These are phyloP conservation scores for Drosophila ustulata DNA, from an alignment of 2,888 invertebrate species.

Conservation along the genomic window DNA sequence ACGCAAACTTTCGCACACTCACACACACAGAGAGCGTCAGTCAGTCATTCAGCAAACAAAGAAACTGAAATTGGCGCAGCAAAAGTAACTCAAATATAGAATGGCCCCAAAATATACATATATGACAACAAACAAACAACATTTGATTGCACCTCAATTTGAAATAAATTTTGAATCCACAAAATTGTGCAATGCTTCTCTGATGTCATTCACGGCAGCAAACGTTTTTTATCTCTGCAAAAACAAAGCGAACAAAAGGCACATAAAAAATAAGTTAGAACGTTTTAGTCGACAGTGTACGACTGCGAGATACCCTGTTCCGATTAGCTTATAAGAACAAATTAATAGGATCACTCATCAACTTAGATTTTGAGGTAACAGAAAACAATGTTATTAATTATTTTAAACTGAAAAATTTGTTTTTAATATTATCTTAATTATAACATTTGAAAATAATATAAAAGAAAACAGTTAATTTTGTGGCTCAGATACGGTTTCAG, in stretches of 20 bases:
- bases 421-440: no score
- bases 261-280: slow-evolving; percentile 12
- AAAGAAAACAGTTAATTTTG: no score
- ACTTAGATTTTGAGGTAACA: no score
- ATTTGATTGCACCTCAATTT: slow-evolving; percentile 57
- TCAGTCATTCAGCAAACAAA: slow-evolving; percentile 37
- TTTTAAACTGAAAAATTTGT: no score
- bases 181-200: slow-evolving; percentile 49
- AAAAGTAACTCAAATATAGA: slow-evolving; percentile 37
- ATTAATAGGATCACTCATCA: no score
- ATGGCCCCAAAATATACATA: slow-evolving; percentile 5
- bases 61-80: slow-evolving; percentile 39
- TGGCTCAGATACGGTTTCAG: no score
- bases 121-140: slow-evolving; percentile 20
- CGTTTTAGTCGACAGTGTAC: no score
- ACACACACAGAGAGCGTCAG: background rate
- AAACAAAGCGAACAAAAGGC: background rate
- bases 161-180: slow-evolving; percentile 35
- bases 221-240: slow-evolving; percentile 2
- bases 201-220: slow-evolving; percentile 47
- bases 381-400: no score
- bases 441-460: no score
- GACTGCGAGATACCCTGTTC: no score
- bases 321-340: no score
- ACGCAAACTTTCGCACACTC: slow-evolving; percentile 60